These are phyloP conservation scores for Scytalopus superciliaris DNA, from an alignment of 2,113 vertebrate species.

Conservation along the genomic window DNA sequence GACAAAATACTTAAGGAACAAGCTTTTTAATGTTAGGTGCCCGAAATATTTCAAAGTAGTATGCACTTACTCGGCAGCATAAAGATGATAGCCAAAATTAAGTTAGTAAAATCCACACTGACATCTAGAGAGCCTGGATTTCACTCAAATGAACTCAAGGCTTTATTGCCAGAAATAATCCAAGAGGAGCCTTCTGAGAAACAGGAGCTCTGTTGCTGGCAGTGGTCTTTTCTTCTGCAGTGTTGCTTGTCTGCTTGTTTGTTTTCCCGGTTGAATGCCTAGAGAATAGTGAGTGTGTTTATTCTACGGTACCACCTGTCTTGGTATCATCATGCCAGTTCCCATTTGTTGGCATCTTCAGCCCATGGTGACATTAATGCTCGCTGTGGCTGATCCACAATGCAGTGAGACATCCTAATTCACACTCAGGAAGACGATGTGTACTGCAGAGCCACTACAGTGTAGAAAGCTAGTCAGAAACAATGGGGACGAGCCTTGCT, in stretches of 20 bases:
- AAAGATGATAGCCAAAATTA: background rate
- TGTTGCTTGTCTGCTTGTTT: background rate
- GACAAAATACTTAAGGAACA: background rate
- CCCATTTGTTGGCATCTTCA: background rate
- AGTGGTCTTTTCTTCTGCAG: background rate
- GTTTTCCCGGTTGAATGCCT: background rate
- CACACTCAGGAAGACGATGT: background rate
- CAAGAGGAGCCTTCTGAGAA: background rate
- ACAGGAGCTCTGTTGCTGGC: background rate
- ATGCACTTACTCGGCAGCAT: background rate
- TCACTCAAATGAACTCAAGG: background rate
- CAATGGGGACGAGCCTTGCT: background rate
- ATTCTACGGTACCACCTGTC: background rate
- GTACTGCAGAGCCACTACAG: background rate
- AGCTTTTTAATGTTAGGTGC: background rate
- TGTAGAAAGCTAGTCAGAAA: background rate
- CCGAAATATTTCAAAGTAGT: background rate
- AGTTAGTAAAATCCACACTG: background rate
- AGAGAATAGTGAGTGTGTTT: background rate
- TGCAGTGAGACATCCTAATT: background rate
- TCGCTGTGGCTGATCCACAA: background rate
- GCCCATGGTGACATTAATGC: background rate
- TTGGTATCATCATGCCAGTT: background rate
- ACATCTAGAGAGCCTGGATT: background rate
- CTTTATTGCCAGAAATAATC: background rate